These are phyloP conservation scores for Limnephilus marmoratus DNA, from an alignment of 2,888 invertebrate genomes.

Conservation along the genomic window DNA sequence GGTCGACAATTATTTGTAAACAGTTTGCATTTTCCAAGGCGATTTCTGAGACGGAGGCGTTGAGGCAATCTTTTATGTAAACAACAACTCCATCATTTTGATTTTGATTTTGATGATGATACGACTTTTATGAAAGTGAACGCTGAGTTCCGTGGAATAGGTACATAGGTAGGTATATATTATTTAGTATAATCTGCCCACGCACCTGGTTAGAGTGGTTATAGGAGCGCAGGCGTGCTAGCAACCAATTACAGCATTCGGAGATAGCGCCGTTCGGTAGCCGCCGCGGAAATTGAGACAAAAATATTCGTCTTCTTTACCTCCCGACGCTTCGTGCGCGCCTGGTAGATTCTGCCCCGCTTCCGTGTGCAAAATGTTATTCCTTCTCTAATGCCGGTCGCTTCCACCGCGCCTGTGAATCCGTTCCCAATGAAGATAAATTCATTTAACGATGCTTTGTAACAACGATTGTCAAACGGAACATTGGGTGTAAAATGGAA, in stretches of 20 bases:
- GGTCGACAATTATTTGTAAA: too few species aligned
- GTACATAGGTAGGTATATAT: too few species aligned
- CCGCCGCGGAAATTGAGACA: slow-evolving; percentile 38
- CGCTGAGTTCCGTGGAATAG: background rate
- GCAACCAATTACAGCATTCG: slow-evolving; percentile 41
- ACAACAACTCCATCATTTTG: too few species aligned
- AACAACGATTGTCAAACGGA: slow-evolving; percentile 31
- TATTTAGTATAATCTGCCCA: slow-evolving; percentile 15
- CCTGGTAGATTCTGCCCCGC: slow-evolving; percentile 41
- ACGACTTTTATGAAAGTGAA: background rate
- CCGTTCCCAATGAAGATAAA: slow-evolving; percentile 50
- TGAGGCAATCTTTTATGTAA: too few species aligned
- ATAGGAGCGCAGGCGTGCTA: slow-evolving; percentile 44
- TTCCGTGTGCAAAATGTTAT: slow-evolving; percentile 43
- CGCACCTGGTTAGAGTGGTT: slow-evolving; percentile 37
- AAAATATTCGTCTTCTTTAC: slow-evolving; percentile 38
- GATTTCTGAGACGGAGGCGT: too few species aligned
- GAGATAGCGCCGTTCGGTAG: slow-evolving; percentile 46
- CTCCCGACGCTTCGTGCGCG: slow-evolving; percentile 37
- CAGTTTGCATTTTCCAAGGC: too few species aligned
- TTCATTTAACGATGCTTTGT: slow-evolving; percentile 36
- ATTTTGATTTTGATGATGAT: too few species aligned
- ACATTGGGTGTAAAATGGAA: background rate
- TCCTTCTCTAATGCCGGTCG: background rate
- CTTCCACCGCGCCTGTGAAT: slow-evolving; percentile 22